phyloP scores from a whole-genome alignment of 2,888 invertebrate genomes.

The Eupithecia vulgata region DNA sequence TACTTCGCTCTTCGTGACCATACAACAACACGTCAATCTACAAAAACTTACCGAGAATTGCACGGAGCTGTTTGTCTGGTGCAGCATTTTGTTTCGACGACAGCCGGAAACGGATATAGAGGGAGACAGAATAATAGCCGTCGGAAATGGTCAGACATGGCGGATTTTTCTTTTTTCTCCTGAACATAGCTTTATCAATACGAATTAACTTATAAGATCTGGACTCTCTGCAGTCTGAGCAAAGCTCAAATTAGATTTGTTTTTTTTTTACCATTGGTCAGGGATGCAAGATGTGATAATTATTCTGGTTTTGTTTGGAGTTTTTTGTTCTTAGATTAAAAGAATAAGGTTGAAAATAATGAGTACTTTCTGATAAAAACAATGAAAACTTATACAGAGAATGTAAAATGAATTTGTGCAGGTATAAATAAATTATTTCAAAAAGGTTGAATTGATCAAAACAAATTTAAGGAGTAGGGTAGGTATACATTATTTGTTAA shows the following conservation, averaged over 20 bases:
- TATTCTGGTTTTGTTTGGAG: conserved; percentile 8
- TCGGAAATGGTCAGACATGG: conserved; percentile 84
- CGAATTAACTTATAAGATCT: conserved; percentile 42
- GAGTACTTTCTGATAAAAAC: not conserved
- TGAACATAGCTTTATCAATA: conserved; percentile 78
- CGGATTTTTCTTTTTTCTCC: conserved; percentile 79
- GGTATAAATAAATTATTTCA: not conserved
- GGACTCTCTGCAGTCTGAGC: conserved; percentile 38
- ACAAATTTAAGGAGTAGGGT: too few species aligned
- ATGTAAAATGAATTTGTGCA: not conserved
- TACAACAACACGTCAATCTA: conserved; percentile 40
- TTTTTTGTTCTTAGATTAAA: not conserved
- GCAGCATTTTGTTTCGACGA: conserved; percentile 81
- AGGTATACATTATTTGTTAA: too few species aligned
- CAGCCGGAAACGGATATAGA: conserved; percentile 83
- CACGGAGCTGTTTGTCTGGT: conserved; percentile 60
- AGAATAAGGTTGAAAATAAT: not conserved
- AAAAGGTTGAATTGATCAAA: not conserved
- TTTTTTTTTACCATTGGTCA: conserved; percentile 41
- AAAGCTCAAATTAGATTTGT: conserved; percentile 44
- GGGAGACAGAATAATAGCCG: conserved; percentile 84
- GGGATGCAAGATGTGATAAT: conserved; percentile 52
- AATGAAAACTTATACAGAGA: not conserved
- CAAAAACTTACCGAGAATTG: conserved; percentile 38
- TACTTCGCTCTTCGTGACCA: conserved; percentile 5